Percentiles rank a stretch among this genome's conserved stretches.
Conservation (phyloP, 2,888 invertebrate species). For the Stenolophus ochropezus region DNA sequence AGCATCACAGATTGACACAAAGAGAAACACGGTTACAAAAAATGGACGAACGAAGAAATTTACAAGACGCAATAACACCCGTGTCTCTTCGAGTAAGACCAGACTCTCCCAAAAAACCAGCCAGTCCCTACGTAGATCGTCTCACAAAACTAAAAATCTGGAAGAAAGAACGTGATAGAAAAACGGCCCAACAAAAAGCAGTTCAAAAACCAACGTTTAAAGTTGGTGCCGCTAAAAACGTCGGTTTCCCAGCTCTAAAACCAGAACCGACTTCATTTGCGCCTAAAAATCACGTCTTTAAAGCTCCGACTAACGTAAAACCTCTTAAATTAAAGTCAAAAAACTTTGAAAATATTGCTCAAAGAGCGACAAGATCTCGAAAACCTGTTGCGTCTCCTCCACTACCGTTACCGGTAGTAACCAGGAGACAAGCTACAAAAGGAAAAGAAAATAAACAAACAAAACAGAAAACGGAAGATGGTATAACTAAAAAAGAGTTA, state of each 20-base stretch:
- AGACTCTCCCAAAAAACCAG: background rate
- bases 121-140: background rate
- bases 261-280: conserved; percentile 6
- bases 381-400: conserved; percentile 27
- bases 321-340: background rate
- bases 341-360: background rate
- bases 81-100: background rate
- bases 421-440: background rate
- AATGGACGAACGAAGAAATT: background rate
- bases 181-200: background rate
- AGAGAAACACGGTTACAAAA: background rate
- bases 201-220: conserved; percentile 8
- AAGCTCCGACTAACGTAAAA: background rate
- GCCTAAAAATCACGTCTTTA: conserved; percentile 7
- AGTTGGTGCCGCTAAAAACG: background rate
- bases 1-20: background rate
- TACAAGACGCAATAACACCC: background rate
- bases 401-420: background rate
- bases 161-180: background rate
- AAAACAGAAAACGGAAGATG: background rate
- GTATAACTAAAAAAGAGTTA: background rate
- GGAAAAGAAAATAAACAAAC: conserved; percentile 7
- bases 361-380: conserved; percentile 17
- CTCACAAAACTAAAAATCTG: background rate
- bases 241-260: conserved; percentile 14